Percentiles rank a stretch among this genome's conserved stretches.
phyloP scores from a whole-genome alignment of 2,113 vertebrate genomes.

The Macaca mulatta region DNA sequence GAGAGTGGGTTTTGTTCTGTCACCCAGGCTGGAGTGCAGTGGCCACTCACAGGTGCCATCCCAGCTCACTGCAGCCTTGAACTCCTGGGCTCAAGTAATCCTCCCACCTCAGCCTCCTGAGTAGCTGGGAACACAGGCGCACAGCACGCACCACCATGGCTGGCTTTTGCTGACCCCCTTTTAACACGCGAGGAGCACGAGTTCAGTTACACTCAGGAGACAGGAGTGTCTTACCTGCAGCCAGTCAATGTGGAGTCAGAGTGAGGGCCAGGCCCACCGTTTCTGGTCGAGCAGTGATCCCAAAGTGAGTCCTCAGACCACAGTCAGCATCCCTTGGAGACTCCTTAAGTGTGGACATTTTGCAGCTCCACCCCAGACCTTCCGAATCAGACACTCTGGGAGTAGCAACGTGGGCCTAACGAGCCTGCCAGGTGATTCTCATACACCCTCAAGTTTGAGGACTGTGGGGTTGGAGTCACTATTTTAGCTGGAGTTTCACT shows the following conservation, averaged over 20 bases:
- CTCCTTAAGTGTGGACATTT: neutral
- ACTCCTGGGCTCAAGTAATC: no score
- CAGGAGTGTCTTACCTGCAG: neutral
- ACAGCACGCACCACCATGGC: no score
- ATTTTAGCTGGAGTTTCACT: neutral
- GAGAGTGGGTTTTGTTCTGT: no score
- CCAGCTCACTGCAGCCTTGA: no score
- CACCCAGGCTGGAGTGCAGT: no score
- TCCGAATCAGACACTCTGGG: neutral
- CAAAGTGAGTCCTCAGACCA: neutral
- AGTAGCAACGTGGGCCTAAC: neutral
- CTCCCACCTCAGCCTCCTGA: no score
- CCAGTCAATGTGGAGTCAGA: no score
- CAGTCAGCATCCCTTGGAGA: neutral
- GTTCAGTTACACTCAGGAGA: neutral
- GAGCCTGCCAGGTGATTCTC: neutral
- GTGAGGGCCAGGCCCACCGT: neutral
- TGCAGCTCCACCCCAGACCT: neutral
- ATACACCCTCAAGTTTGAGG: neutral
- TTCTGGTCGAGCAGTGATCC: neutral
- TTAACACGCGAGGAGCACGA: neutral
- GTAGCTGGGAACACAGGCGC: no score
- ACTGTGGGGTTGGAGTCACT: neutral
- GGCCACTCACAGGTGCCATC: no score
- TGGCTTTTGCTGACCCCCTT: no score